phyloP scores from a whole-genome alignment of 2,113 vertebrate species.

The Aleadryas rufinucha region DNA sequence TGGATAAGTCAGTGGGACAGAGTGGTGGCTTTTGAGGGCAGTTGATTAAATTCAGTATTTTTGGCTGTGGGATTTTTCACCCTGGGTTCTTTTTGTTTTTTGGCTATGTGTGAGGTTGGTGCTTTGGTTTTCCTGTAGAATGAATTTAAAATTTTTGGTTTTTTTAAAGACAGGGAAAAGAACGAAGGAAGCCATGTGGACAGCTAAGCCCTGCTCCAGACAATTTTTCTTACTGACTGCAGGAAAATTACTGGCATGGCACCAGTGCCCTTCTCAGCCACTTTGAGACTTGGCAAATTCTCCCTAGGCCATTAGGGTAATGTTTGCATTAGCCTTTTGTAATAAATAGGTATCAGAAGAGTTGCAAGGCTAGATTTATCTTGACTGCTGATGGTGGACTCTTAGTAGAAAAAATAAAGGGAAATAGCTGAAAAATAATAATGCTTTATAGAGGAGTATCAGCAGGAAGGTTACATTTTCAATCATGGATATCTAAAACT shows the following conservation, averaged over 20 bases:
- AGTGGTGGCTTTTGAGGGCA: neutral
- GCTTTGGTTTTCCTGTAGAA: neutral
- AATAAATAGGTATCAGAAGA: neutral
- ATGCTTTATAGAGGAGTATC: neutral
- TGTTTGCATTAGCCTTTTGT: neutral
- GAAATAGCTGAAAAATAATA: neutral
- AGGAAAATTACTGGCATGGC: neutral
- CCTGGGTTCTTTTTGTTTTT: neutral
- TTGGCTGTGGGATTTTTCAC: neutral
- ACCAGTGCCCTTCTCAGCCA: neutral
- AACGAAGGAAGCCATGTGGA: neutral
- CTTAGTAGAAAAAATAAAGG: neutral
- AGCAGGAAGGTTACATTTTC: neutral
- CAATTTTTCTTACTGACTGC: neutral
- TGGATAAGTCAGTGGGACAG: neutral
- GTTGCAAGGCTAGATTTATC: neutral
- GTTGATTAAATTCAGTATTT: neutral
- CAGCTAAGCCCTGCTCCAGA: neutral
- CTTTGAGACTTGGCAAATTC: constrained; percentile 5
- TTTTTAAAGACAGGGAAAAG: neutral
- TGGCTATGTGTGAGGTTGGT: neutral
- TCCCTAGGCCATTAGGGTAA: neutral
- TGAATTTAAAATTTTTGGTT: neutral
- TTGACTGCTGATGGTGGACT: neutral
- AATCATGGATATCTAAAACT: neutral